Evolutionary conservation across 1,140 invertebrate genomes (phyloP).

Genomic region (Grapholita molesta): DNA sequence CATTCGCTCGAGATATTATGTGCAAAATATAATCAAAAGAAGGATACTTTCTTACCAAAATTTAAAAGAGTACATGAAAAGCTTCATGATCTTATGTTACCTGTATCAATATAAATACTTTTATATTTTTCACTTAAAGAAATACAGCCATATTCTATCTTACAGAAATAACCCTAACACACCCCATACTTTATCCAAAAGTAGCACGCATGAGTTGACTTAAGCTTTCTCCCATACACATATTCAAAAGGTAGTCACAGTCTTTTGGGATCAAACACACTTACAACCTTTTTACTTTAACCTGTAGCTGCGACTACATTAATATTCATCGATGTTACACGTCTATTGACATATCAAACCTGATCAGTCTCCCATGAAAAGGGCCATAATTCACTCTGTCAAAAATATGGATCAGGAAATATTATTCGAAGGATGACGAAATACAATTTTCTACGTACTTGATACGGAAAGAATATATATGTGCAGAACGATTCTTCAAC

Average conservation of each 20-base stretch:
- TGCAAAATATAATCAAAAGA: too few species aligned
- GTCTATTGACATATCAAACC: constrained; percentile 15
- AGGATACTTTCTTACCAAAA: too few species aligned
- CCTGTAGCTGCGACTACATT: background rate
- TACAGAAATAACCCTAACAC: background rate
- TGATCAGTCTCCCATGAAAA: constrained; percentile 15
- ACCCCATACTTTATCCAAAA: background rate
- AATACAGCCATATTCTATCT: background rate
- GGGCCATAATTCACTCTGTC: constrained; percentile 14
- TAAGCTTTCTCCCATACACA: background rate
- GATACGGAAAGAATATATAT: background rate
- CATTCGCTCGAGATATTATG: too few species aligned
- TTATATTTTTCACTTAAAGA: too few species aligned
- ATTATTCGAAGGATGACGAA: constrained; percentile 13
- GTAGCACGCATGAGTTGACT: background rate
- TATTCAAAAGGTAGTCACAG: background rate
- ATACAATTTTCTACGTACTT: constrained; percentile 13
- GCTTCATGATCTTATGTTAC: too few species aligned
- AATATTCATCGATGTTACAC: constrained; percentile 14
- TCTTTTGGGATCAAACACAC: background rate
- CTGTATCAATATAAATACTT: too few species aligned
- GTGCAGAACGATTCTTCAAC: background rate
- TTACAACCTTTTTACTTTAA: background rate
- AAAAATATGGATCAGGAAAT: constrained; percentile 17
- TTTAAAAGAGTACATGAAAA: too few species aligned